Evolutionary conservation across 2,113 vertebrate genomes (phyloP).

Genomic region (Colistium nudipinnis): DNA sequence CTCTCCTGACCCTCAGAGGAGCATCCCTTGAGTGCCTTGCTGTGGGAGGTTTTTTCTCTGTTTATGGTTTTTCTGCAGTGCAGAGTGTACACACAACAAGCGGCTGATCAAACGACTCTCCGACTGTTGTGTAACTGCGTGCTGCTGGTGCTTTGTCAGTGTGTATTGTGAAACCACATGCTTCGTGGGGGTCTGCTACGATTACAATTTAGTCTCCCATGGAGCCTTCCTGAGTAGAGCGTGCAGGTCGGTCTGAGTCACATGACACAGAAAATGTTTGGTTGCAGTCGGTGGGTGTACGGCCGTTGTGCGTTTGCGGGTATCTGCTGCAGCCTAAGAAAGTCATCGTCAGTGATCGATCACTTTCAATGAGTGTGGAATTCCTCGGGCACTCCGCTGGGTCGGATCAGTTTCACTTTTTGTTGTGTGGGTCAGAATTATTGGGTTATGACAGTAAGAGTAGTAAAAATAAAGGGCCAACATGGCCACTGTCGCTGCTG

Average conservation of each 20-base stretch:
- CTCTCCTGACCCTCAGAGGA: constrained; percentile 5
- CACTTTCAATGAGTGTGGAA: constrained; percentile 41
- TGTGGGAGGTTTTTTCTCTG: background rate
- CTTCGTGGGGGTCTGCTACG: constrained; percentile 22
- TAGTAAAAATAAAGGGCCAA: background rate
- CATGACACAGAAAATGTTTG: constrained; percentile 24
- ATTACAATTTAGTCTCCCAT: background rate
- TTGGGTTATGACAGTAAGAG: background rate
- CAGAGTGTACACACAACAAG: constrained; percentile 23
- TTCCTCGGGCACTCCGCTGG: constrained; percentile 21
- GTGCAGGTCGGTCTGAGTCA: constrained; percentile 9
- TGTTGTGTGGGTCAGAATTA: constrained; percentile 11
- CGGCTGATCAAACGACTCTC: constrained; percentile 16
- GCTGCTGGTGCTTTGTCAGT: constrained; percentile 18
- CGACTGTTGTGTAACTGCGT: constrained; percentile 18
- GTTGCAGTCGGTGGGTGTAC: constrained; percentile 4
- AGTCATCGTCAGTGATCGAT: constrained; percentile 40
- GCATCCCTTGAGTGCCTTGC: constrained; percentile 1
- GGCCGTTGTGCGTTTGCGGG: constrained; percentile 11
- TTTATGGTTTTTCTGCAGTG: background rate
- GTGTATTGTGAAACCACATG: constrained; percentile 23
- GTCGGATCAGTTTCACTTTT: constrained; percentile 18
- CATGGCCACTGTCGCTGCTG: constrained; percentile 2
- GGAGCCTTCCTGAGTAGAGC: background rate
- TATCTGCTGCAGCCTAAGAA: constrained; percentile 2